Evolutionary conservation across 2,888 invertebrate species (phyloP).

Genomic region (Minunthozetes semirufus): DNA sequence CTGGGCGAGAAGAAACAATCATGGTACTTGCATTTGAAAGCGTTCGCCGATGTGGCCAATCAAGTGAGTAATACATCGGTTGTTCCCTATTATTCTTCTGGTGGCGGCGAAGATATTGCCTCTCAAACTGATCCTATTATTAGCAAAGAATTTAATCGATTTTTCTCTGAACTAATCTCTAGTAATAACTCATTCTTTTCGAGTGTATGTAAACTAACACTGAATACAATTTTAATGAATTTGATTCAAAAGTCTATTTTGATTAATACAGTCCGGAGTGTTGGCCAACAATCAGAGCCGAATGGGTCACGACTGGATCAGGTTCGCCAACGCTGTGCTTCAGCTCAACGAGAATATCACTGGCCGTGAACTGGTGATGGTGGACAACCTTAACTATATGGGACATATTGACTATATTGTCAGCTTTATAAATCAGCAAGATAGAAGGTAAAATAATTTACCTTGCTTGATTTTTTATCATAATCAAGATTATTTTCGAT

Average conservation of each 20-base stretch:
- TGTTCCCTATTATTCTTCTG: background rate
- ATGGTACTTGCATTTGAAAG: constrained; percentile 35
- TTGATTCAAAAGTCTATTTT: background rate
- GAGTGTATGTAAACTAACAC: too few species aligned
- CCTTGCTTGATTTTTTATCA: too few species aligned
- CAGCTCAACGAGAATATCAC: constrained; percentile 20
- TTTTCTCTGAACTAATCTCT: background rate
- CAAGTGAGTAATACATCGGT: constrained; percentile 23
- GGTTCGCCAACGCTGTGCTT: constrained; percentile 29
- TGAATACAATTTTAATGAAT: background rate
- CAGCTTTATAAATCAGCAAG: constrained; percentile 27
- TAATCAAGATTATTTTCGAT: too few species aligned
- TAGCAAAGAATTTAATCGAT: background rate
- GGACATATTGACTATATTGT: constrained; percentile 35
- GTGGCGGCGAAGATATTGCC: background rate
- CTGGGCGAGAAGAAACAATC: constrained; percentile 35
- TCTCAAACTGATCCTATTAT: background rate
- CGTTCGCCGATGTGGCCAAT: constrained; percentile 35
- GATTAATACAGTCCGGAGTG: constrained; percentile 23
- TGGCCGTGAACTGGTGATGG: constrained; percentile 30
- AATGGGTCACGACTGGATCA: constrained; percentile 34
- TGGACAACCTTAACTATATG: constrained; percentile 32
- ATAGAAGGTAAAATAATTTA: background rate
- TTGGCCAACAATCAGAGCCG: constrained; percentile 27
- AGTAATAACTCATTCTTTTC: too few species aligned